Evolutionary conservation across 92 coral and sea anemone genomes (phyloP).

Genomic region (Nematostella vectensis): DNA sequence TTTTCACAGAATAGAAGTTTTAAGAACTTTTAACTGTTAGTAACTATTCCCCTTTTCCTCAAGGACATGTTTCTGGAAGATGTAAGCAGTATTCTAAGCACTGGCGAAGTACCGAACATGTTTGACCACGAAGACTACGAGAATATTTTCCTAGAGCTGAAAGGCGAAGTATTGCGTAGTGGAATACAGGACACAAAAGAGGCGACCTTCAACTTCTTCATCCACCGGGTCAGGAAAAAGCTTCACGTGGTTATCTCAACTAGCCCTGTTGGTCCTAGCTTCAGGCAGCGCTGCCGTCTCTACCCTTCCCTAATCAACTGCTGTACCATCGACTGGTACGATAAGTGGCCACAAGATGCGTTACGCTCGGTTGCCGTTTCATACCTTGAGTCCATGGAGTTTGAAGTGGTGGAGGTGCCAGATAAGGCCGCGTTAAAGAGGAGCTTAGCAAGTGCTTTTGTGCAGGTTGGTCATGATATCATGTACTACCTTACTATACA

Average conservation of each 20-base stretch:
- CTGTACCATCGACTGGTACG: slow-evolving; percentile 94
- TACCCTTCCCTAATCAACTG: slow-evolving; percentile 91
- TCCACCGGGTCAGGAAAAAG: slow-evolving; percentile 67
- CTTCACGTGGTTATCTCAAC: slow-evolving; percentile 83
- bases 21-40: slow-evolving; percentile 1
- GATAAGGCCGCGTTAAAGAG: slow-evolving; percentile 19
- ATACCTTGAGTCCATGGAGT: slow-evolving; percentile 55
- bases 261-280: slow-evolving; percentile 80
- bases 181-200: slow-evolving; percentile 71
- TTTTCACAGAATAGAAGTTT: too few relatives aligned
- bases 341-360: slow-evolving; percentile 92
- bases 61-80: slow-evolving; percentile 91
- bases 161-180: slow-evolving; percentile 42
- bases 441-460: slow-evolving; percentile 44
- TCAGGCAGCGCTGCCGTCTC: slow-evolving; percentile 80
- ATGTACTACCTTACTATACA: too few relatives aligned
- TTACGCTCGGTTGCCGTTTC: slow-evolving; percentile 76
- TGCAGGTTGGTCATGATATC: slow-evolving; percentile 39
- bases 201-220: slow-evolving; percentile 75
- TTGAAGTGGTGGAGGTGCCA: slow-evolving; percentile 30
- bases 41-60: slow-evolving; percentile 1
- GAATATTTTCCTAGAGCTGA: slow-evolving; percentile 56
- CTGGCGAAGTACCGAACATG: slow-evolving; percentile 63
- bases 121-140: slow-evolving; percentile 83
- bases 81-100: slow-evolving; percentile 62